Base-by-base conservation (phyloP, 2,888 invertebrate species). In the Amphipoea lucens region DNA sequence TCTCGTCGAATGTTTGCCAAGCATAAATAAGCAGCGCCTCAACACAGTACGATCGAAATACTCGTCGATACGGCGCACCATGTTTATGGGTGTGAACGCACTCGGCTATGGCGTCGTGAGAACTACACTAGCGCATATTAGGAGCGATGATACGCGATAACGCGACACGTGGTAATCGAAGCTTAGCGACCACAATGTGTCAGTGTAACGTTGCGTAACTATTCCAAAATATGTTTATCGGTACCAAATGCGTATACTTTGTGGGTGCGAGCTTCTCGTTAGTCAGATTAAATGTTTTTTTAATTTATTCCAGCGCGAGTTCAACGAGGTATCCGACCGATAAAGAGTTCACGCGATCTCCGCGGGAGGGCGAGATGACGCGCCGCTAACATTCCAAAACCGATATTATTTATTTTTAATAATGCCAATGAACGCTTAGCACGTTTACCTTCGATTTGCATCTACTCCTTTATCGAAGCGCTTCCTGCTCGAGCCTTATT, bases 321-420 rank as follows among this genome's bases (percentile, higher is more conserved):
- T 82, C 78, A 67, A 73, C 2, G 87, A 87, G 88, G 89, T 91
- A 87, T 88, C 89, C 93, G 94, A 92, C 94, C 94, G 95, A 94
- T 95, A 95, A 95, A 94, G 94, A 96, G 95, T 96, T 95, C 94
- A 95, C 92, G 94, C 93, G 92, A 92, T 92, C 96, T 94, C 95
- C 89, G 96, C 96, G 95, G 96, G 96, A 94, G 96, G 95, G 93
- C 95, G 90, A 90, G 91, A 93, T 94, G 94, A 94, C 94, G 92
- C 92, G 93, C 86, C 91, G 89, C 94, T 93, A 91, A 95, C 95
- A 96, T 95, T 95, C 95, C 95, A 87, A 94, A 95, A 94, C 91
- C 88, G 89, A 94, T 92, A 93, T 95, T 94, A 95, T 96, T 96
- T 95, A 95, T 96, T 96, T 96, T 96, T 94, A 94, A 95, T 95